Percentiles rank a stretch among this genome's conserved stretches.
phyloP scores from a whole-genome alignment of 2,797 vertebrate genomes.

The Rousettus madagascariensis region DNA sequence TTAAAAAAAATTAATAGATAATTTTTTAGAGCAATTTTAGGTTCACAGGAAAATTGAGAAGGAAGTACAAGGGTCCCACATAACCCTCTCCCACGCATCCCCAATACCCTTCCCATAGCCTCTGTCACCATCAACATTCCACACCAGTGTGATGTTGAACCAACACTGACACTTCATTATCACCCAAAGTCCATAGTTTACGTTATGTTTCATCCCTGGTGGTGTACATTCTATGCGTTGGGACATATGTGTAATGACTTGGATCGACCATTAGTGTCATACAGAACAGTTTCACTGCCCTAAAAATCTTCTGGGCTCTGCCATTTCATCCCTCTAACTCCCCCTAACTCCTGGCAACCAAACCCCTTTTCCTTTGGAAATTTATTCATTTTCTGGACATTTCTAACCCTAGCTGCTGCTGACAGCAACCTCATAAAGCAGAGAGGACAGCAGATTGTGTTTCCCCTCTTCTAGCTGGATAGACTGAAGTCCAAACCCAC shows the following conservation, averaged over 20 bases:
- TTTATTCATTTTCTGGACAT: background rate
- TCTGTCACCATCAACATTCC: background rate
- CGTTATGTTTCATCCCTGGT: background rate
- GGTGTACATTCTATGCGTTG: background rate
- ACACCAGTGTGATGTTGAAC: background rate
- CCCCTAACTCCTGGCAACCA: background rate
- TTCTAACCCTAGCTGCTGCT: background rate
- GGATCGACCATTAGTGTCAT: background rate
- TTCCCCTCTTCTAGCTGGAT: background rate
- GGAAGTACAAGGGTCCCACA: background rate
- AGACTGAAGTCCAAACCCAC: background rate
- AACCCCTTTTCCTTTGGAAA: background rate
- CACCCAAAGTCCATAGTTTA: background rate
- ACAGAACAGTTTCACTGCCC: background rate
- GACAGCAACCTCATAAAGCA: background rate
- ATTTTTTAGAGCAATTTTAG: background rate
- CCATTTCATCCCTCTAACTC: background rate
- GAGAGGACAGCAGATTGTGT: background rate
- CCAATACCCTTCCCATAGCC: background rate
- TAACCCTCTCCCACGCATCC: background rate
- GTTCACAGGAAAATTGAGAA: background rate
- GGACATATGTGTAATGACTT: background rate
- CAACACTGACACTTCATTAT: background rate
- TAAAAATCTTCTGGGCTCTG: background rate
- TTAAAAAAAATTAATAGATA: background rate